A percentile compares a stretch with the other conserved stretches of the same genome.
phyloP scores from a whole-genome alignment of 2,888 invertebrate genomes.

The Spisula solida region DNA sequence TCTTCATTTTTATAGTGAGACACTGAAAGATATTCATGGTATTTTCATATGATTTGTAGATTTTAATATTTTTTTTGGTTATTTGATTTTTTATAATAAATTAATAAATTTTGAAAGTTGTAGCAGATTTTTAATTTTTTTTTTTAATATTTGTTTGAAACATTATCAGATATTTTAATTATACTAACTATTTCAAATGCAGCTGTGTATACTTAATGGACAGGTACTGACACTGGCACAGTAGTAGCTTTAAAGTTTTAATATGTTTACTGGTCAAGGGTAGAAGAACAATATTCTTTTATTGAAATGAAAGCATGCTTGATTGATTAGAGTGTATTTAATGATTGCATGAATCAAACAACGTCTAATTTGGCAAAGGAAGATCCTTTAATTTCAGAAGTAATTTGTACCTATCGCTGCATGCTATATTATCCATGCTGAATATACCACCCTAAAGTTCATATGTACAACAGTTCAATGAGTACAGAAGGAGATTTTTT shows the following conservation, averaged over 20 bases:
- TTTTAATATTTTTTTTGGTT: not conserved
- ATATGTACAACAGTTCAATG: too few species aligned
- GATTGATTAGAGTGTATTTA: not conserved
- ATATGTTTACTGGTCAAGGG: constrained; percentile 3
- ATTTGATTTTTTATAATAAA: too few species aligned
- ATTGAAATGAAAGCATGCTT: not conserved
- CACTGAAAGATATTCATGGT: not conserved
- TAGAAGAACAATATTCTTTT: not conserved
- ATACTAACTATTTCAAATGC: constrained; percentile 5
- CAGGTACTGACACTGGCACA: constrained; percentile 15
- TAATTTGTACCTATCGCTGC: too few species aligned
- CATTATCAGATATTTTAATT: too few species aligned
- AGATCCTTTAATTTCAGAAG: too few species aligned
- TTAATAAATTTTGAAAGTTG: too few species aligned
- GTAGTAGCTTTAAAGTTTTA: constrained; percentile 4
- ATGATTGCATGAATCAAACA: not conserved
- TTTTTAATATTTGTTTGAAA: too few species aligned
- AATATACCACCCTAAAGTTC: too few species aligned
- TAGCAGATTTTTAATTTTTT: too few species aligned
- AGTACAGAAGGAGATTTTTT: too few species aligned
- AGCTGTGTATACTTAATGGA: not conserved
- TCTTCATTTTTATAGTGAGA: not conserved
- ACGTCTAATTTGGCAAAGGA: not conserved
- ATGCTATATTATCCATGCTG: too few species aligned
- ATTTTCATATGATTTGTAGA: constrained; percentile 6